phyloP scores from a whole-genome alignment of 2,888 invertebrate species.

The Drosophila gaucha region DNA sequence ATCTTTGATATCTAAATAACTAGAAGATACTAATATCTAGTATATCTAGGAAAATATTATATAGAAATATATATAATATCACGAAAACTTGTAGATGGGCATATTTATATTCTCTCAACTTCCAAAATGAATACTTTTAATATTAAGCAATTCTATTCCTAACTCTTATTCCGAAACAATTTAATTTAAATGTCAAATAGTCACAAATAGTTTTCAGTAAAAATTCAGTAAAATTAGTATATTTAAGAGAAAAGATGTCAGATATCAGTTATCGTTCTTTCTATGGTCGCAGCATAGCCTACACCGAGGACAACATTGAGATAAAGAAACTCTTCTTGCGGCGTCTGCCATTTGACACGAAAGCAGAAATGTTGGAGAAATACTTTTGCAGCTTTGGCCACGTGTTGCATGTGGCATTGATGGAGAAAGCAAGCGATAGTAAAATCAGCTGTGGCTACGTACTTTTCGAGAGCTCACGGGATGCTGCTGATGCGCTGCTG shows the following conservation, averaged over 20 bases:
- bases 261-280: not conserved
- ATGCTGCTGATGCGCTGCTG: slow-evolving; percentile 9
- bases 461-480: not conserved
- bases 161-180: not conserved
- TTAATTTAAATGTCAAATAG: not conserved
- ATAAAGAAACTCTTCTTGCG: slow-evolving; percentile 1
- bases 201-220: not conserved
- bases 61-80: too few relatives aligned
- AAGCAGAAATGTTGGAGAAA: not conserved
- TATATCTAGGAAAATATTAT: too few relatives aligned
- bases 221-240: not conserved
- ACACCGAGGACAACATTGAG: slow-evolving; percentile 6
- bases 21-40: too few relatives aligned
- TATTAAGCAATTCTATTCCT: too few relatives aligned
- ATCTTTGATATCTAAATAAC: too few relatives aligned
- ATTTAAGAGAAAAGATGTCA: not conserved
- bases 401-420: not conserved
- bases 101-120: too few relatives aligned
- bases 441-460: not conserved
- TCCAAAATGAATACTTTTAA: too few relatives aligned
- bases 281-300: slow-evolving; percentile 1
- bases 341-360: not conserved
- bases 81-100: too few relatives aligned
- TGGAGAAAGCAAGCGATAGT: not conserved
- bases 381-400: slow-evolving; percentile 5